Evolutionary conservation across 2,113 vertebrate species (phyloP).

Genomic region (Gymnogyps californianus): DNA sequence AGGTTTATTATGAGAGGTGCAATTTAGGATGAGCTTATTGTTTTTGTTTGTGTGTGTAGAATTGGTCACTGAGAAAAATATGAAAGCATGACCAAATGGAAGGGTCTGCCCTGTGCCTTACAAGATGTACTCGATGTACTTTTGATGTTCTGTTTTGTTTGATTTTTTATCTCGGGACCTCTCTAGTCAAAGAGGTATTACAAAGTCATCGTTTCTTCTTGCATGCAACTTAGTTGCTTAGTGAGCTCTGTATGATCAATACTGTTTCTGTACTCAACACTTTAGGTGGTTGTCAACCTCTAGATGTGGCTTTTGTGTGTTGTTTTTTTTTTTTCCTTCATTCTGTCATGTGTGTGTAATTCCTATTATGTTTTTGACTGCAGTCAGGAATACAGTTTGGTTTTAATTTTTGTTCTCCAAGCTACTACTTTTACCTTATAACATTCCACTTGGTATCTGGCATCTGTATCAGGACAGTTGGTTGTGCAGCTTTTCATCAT

Average conservation of each 20-base stretch:
- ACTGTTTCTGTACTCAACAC: neutral
- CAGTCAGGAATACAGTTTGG: neutral
- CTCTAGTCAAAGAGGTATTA: neutral
- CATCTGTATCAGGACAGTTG: fast-evolving
- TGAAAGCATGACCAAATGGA: neutral
- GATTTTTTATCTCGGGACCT: neutral
- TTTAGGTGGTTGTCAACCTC: neutral
- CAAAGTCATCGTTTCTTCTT: neutral
- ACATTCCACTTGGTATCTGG: neutral
- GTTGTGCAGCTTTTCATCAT: neutral
- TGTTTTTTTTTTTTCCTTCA: neutral
- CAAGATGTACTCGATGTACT: neutral
- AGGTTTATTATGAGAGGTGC: neutral
- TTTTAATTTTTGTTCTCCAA: neutral
- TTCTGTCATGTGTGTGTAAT: neutral
- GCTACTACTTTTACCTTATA: neutral
- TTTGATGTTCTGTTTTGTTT: neutral
- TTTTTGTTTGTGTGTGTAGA: neutral
- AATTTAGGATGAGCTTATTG: neutral
- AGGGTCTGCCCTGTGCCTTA: neutral
- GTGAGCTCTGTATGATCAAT: neutral
- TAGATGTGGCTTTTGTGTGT: neutral
- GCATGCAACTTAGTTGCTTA: neutral
- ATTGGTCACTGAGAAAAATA: neutral
- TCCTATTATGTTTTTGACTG: neutral